phyloP scores from a whole-genome alignment of 2,888 invertebrate species.

The Brassicogethes aeneus region DNA sequence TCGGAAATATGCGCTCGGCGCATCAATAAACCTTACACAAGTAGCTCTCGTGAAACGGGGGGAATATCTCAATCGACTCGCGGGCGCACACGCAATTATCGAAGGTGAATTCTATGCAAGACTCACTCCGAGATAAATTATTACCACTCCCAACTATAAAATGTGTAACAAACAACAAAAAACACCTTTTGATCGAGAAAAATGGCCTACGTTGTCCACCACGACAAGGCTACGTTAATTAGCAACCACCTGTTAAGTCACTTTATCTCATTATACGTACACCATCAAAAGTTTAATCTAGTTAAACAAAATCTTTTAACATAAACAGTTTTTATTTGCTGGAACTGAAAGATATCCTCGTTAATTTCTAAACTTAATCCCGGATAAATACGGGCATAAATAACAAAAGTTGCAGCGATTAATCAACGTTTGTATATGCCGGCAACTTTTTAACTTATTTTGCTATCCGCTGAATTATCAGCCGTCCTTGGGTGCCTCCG shows the following conservation, averaged over 20 bases:
- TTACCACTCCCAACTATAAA: slow-evolving; percentile 31
- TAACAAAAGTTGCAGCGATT: slow-evolving; percentile 35
- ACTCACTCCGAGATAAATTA: slow-evolving; percentile 27
- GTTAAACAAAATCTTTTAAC: no score
- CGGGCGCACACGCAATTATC: slow-evolving; percentile 35
- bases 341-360: no score
- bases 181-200: no score
- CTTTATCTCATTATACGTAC: no score
- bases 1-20: slow-evolving; percentile 32
- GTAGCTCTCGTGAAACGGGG: slow-evolving; percentile 21
- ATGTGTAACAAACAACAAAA: no score
- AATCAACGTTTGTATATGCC: slow-evolving; percentile 35
- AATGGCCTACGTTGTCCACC: no score
- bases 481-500: slow-evolving; percentile 13
- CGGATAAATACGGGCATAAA: slow-evolving; percentile 34
- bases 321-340: no score
- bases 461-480: slow-evolving; percentile 32
- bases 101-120: slow-evolving; percentile 32
- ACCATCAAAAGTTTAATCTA: no score
- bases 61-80: slow-evolving; percentile 38
- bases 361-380: slow-evolving; percentile 27
- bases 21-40: slow-evolving; percentile 23
- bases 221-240: no score
- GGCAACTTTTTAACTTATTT: slow-evolving; percentile 33
- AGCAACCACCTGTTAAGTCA: no score